Evolutionary conservation across 2,797 vertebrate species (phyloP), one percentile per base, ranked within the genome.

Genomic region (Apogon hyalosoma): DNA sequence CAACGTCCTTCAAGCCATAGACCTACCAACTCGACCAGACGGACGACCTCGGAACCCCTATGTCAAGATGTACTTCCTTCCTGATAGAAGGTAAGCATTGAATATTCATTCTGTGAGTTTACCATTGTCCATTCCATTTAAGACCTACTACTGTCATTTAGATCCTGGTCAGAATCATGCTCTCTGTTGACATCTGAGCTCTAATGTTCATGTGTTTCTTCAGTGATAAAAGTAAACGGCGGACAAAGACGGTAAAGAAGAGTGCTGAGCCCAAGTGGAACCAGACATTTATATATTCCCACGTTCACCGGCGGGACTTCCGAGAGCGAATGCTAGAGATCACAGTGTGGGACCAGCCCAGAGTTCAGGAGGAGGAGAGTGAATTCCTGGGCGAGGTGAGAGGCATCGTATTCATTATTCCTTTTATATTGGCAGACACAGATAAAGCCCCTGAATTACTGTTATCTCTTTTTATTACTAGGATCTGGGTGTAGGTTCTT

Each of bases 11-110:
- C 97, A 98, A 94, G 98, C 98, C 93, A 97, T 95, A 91, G 97
- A 98, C 82, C 93, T 99, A 66, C 96, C 97, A 47, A 11, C 95
- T 54, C 94, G 97, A 89, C 92, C 91, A 45, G 98, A 99, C 45
- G 96, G 96, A 50, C 94, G 96, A 50, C 97, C 97, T 48, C 94
- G 96, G 64, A 99, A 99, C 91, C 96, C 97, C 16, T 99, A 99
- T 63, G 97, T 99, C 79, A 99, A 99, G 92, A 98, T 99, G 97
- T 99, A 99, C 90, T 99, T 99, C 91, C 95, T 99, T 84, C 98
- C 98, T 59, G 98, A 99, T 77, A 93, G 98, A 90, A 97, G 98
- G 98, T 99, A 92, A 71, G 49, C 6, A 31, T 39, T 13, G 6
- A 43, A 11, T 16, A 0, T 40, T 49, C 0, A 2, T 36, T 67